These are phyloP conservation scores for Phorcus lineatus DNA, from an alignment of 2,888 invertebrate genomes.

Conservation along the genomic window DNA sequence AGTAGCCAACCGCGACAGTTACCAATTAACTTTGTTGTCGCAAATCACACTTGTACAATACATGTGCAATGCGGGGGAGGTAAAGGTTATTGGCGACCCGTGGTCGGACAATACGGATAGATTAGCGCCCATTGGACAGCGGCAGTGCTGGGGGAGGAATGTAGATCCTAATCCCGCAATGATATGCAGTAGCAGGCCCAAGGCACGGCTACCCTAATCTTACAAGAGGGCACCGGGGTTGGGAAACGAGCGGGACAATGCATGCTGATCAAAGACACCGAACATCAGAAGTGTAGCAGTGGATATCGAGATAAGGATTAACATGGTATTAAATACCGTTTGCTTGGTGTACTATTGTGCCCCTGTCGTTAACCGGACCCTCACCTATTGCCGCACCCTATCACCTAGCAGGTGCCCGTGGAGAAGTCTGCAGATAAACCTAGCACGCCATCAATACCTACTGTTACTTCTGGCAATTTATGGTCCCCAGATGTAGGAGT, in stretches of 20 bases:
- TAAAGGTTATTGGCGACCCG: conserved; percentile 2
- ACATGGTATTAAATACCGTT: neutral
- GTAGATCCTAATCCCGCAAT: neutral
- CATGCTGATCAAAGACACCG: neutral
- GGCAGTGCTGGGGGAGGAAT: neutral
- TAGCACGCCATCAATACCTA: no score
- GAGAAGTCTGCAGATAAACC: no score
- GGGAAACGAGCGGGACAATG: neutral
- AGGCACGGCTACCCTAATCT: neutral
- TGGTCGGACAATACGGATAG: neutral
- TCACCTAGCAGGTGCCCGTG: no score
- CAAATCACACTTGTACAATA: neutral
- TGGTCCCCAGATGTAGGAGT: no score
- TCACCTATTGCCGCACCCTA: no score
- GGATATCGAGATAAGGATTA: neutral
- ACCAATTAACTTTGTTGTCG: conserved; percentile 20
- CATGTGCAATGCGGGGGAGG: conserved; percentile 2
- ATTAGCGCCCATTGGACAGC: conserved; percentile 17
- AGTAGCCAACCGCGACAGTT: conserved; percentile 13
- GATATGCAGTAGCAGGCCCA: conserved; percentile 11
- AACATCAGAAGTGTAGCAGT: conserved; percentile 6
- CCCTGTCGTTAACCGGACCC: no score
- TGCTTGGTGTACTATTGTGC: no score
- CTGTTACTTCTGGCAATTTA: no score
- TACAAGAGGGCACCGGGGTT: neutral